Percentiles rank a stretch among this genome's conserved stretches.
Evolutionary conservation across 2,113 vertebrate genomes (phyloP).

Genomic region (Larimichthys crocea): DNA sequence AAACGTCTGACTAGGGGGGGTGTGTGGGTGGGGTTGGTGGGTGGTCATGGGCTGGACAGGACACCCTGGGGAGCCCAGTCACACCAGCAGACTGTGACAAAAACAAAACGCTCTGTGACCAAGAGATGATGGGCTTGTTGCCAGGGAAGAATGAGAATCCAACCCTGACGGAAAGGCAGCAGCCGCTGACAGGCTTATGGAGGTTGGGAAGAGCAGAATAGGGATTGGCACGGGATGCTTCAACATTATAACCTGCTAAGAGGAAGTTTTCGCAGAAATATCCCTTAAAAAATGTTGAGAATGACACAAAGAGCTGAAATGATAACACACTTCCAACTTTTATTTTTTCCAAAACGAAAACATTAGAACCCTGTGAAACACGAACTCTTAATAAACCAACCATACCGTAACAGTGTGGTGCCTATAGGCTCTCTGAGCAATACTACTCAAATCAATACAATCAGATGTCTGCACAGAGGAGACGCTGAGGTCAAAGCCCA

Average conservation of each 20-base stretch:
- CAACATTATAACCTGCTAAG: background rate
- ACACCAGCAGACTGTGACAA: constrained; percentile 76
- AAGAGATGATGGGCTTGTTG: constrained; percentile 75
- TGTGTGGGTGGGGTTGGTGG: constrained; percentile 43
- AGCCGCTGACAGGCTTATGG: constrained; percentile 13
- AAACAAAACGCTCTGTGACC: constrained; percentile 70
- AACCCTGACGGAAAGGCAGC: constrained; percentile 50
- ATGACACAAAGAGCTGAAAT: constrained; percentile 5
- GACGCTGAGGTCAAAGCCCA: constrained; percentile 11
- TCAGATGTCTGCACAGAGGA: constrained; percentile 23
- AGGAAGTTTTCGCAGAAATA: background rate
- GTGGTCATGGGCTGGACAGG: constrained; percentile 57
- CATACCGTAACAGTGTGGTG: constrained; percentile 29
- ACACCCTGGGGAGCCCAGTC: constrained; percentile 64
- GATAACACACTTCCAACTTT: constrained; percentile 53
- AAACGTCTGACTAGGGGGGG: constrained; percentile 64
- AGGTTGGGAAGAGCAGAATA: background rate
- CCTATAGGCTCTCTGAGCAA: constrained; percentile 49
- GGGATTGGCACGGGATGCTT: background rate
- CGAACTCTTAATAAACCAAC: constrained; percentile 24
- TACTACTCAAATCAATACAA: constrained; percentile 26
- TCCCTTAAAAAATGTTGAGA: background rate
- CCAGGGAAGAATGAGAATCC: constrained; percentile 66
- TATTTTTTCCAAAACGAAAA: constrained; percentile 46
- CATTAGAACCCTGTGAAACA: constrained; percentile 34